Evolutionary conservation across 2,888 invertebrate genomes (phyloP).

Genomic region (Linnaemya vulpina): DNA sequence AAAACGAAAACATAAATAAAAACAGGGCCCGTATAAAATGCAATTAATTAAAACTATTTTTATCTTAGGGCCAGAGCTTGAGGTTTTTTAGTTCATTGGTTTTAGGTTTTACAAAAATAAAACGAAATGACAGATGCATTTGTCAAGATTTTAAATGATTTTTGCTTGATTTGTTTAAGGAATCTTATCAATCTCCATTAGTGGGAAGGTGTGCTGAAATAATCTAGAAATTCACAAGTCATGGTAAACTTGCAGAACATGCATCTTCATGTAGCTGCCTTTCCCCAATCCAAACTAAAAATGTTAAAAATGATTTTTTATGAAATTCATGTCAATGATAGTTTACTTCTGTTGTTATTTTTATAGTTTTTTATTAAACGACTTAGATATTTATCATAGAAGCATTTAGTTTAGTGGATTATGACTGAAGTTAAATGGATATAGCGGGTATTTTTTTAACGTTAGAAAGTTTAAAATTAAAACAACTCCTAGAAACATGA

Average conservation of each 20-base stretch:
- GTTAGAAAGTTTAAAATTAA: too few relatives aligned
- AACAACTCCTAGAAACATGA: too few relatives aligned
- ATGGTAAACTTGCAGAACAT: too few relatives aligned
- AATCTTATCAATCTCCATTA: slow-evolving; percentile 2
- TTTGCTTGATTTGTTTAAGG: slow-evolving; percentile 46
- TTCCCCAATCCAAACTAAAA: neutral
- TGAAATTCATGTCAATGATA: too few relatives aligned
- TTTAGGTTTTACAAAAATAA: neutral
- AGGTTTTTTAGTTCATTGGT: slow-evolving; percentile 17
- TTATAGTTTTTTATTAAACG: slow-evolving; percentile 28
- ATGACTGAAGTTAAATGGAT: slow-evolving; percentile 18
- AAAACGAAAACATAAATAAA: slow-evolving; percentile 31
- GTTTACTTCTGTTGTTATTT: neutral
- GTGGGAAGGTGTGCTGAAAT: slow-evolving; percentile 18
- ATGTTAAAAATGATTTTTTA: neutral
- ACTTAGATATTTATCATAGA: slow-evolving; percentile 40
- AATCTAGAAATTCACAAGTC: neutral
- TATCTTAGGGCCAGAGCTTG: slow-evolving; percentile 27
- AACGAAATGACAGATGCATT: slow-evolving; percentile 65
- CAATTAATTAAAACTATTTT: slow-evolving; percentile 68
- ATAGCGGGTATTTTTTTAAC: too few relatives aligned
- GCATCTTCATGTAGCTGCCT: neutral
- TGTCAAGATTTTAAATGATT: slow-evolving; percentile 55
- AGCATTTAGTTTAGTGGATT: slow-evolving; percentile 21
- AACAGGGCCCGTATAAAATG: slow-evolving; percentile 56